Percentiles rank a stretch among this genome's conserved stretches.
Conservation (phyloP, 1,140 invertebrate species). For the Drosophila arizonae region DNA sequence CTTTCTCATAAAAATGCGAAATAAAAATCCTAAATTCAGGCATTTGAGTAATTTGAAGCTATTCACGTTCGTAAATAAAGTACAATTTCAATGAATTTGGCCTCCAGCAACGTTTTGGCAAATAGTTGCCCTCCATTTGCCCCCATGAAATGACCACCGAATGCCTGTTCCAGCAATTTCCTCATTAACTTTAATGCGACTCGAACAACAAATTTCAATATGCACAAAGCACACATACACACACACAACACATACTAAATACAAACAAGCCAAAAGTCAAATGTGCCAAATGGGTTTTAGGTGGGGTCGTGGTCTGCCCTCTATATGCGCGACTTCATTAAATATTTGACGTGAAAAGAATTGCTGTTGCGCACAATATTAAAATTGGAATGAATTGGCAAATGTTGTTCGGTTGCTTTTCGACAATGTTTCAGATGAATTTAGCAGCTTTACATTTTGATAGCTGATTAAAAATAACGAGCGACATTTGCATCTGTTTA, state of each 20-base stretch:
- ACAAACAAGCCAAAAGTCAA: constrained; percentile 31
- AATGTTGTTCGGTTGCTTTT: constrained; percentile 17
- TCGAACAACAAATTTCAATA: constrained; percentile 20
- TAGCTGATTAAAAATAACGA: constrained; percentile 76
- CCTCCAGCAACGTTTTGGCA: constrained; percentile 30
- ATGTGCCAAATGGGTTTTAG: neutral
- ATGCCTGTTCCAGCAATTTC: constrained; percentile 7
- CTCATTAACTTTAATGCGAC: constrained; percentile 38
- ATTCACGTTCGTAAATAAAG: constrained; percentile 15
- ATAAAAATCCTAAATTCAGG: neutral
- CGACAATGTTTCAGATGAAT: constrained; percentile 49
- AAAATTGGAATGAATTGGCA: constrained; percentile 31
- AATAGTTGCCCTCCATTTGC: constrained; percentile 27
- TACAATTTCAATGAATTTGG: constrained; percentile 2
- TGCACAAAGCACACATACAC: constrained; percentile 21
- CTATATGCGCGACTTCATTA: constrained; percentile 52
- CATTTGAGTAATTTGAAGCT: constrained; percentile 33
- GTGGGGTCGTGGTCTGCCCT: neutral
- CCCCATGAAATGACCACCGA: constrained; percentile 6
- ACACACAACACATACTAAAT: constrained; percentile 5
- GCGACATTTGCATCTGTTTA: constrained; percentile 53
- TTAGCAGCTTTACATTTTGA: constrained; percentile 61
- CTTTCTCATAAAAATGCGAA: constrained; percentile 12
- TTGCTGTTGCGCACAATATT: constrained; percentile 10
- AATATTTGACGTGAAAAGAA: constrained; percentile 54